Conservation (phyloP, 2,888 invertebrate species). For the Ochropleura leucogaster region DNA sequence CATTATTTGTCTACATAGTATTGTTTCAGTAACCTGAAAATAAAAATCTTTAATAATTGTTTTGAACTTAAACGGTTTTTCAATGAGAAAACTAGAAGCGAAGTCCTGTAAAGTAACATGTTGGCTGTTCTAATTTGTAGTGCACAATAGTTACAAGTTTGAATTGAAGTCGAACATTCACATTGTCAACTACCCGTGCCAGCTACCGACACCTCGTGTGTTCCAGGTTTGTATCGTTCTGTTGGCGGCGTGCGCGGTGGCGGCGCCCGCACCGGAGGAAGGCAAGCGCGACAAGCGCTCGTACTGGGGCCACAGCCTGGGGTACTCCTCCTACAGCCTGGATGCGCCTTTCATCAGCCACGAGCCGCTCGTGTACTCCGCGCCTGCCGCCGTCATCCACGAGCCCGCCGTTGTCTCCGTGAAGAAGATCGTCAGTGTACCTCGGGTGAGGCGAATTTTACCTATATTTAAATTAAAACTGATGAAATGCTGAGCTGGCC, state of each 20-base stretch:
- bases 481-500: too few relatives aligned
- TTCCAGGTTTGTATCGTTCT: constrained; percentile 71
- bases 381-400: constrained; percentile 53
- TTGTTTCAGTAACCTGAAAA: neutral
- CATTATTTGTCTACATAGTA: neutral
- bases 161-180: neutral
- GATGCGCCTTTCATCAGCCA: constrained; percentile 51
- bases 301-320: constrained; percentile 53
- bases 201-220: neutral
- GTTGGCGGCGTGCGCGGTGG: constrained; percentile 68
- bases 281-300: constrained; percentile 74
- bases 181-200: neutral
- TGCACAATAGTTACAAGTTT: neutral
- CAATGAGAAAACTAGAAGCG: neutral
- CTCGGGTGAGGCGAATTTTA: constrained; percentile 70
- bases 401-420: constrained; percentile 69
- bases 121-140: neutral
- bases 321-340: constrained; percentile 37
- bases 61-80: neutral
- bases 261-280: constrained; percentile 54
- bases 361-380: constrained; percentile 47
- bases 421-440: constrained; percentile 76
- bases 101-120: neutral
- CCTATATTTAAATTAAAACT: neutral
- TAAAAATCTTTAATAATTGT: neutral